Evolutionary conservation across 2,888 invertebrate genomes (phyloP).

Genomic region (Hydrotaea diabolus): DNA sequence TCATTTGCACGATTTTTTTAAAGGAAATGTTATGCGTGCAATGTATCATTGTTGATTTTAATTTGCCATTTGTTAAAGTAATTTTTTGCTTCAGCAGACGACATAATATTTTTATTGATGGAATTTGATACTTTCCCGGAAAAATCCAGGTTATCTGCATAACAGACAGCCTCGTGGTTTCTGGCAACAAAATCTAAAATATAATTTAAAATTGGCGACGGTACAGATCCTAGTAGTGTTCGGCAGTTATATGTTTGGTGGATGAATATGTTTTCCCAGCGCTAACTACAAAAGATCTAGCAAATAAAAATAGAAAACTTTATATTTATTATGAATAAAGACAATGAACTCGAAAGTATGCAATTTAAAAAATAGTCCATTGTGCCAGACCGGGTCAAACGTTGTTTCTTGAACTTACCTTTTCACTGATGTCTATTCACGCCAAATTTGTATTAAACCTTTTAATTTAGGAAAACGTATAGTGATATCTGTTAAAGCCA

Average conservation of each 20-base stretch:
- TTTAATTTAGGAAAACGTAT: too few species aligned
- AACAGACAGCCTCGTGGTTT: background rate
- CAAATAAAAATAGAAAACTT: slow-evolving; percentile 9
- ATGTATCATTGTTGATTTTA: background rate
- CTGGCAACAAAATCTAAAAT: background rate
- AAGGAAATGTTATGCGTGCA: background rate
- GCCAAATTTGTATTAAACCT: too few species aligned
- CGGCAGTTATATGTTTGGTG: background rate
- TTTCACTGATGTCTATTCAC: background rate
- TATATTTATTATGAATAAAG: background rate
- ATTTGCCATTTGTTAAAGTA: slow-evolving; percentile 8
- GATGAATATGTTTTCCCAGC: background rate
- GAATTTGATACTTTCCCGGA: background rate
- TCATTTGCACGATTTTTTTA: slow-evolving; percentile 1
- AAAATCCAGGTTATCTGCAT: background rate
- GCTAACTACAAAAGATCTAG: background rate
- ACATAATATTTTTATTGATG: background rate
- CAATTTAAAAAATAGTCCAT: background rate
- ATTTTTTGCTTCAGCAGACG: background rate
- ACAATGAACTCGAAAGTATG: background rate
- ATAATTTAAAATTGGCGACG: background rate
- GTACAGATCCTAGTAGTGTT: background rate
- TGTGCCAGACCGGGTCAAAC: background rate
- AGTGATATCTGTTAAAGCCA: too few species aligned
- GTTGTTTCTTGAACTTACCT: background rate